Base-by-base conservation (phyloP, 2,888 invertebrate species). In the Pristionchus mayeri region DNA sequence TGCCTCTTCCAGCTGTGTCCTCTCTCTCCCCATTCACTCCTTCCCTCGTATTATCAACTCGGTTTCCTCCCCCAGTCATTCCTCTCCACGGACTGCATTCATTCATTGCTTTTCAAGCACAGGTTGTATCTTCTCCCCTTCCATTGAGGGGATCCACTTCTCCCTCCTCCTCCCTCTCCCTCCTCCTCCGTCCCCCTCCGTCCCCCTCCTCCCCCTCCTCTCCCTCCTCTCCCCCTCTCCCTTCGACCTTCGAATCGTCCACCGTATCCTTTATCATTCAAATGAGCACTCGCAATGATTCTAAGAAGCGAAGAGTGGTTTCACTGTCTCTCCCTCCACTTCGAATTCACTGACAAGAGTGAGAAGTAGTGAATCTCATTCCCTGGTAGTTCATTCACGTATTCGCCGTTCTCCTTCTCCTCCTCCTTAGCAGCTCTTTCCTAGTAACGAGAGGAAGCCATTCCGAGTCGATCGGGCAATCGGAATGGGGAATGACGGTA, bases 241-340 rank as follows among this genome's bases (percentile, higher is more conserved):
- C 6, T 11, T 50, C 48, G 76, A 48, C 76, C 50, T 76, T 48
- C 76, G 37, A 21, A 16, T 27, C 13, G 0, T 27, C 50, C 76
- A 76, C 44, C 76, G 48, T 76, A 50, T 50, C 76, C 76, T 76
- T 76, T 76, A 76, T 76, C 76, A 76, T 76, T 76, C 76, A 76
- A 76, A 76, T 76, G 76, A 76, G 76, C 44, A 76, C n/a, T n/a
- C n/a, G n/a, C n/a, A n/a, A n/a, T n/a, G 24, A 57, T 63, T 63
- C 60, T 63, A 63, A 63, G 60, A 63, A 63, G 60, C 60, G 60
- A 63, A 34, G 11, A 11, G 34, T 3, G 60, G 60, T 63, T 63
- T 63, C 60, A 30, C 27, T 63, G 21, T n/a, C 18, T 34, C 34
- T 2, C 60, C 27, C 60, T 16, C 30, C 4, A 63, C 6, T 63